These are phyloP conservation scores for Drosophila ohnishii DNA, from an alignment of 1,140 invertebrate genomes.

Conservation along the genomic window DNA sequence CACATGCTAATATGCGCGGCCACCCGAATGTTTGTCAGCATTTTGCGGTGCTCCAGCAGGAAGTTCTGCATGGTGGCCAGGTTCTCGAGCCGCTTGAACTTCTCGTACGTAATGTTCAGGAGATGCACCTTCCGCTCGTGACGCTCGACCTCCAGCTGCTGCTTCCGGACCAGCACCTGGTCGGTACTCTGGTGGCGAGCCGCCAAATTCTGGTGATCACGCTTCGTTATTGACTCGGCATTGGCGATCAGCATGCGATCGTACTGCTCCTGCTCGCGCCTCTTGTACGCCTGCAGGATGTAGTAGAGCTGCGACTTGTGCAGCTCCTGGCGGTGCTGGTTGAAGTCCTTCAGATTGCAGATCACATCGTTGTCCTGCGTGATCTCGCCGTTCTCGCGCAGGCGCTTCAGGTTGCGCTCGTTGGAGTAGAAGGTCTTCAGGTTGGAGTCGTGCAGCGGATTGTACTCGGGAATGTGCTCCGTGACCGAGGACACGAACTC, in stretches of 20 bases:
- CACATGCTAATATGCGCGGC: conserved; percentile 55
- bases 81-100: conserved; percentile 56
- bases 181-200: conserved; percentile 57
- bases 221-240: conserved; percentile 68
- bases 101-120: conserved; percentile 52
- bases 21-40: conserved; percentile 66
- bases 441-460: conserved; percentile 77
- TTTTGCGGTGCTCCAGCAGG: conserved; percentile 64
- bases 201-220: conserved; percentile 60
- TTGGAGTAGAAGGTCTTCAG: conserved; percentile 76
- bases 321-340: conserved; percentile 72
- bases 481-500: conserved; percentile 69
- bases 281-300: conserved; percentile 70
- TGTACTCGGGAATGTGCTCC: conserved; percentile 68
- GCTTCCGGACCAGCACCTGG: conserved; percentile 61
- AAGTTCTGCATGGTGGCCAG: conserved; percentile 53
- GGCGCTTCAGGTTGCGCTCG: conserved; percentile 70
- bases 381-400: conserved; percentile 75
- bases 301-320: conserved; percentile 81
- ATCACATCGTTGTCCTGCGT: conserved; percentile 79
- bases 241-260: conserved; percentile 72
- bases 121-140: conserved; percentile 53
- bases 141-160: conserved; percentile 41
- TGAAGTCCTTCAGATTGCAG: conserved; percentile 80
- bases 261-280: conserved; percentile 67